Conservation (phyloP, 2,888 invertebrate genomes). For the Chymomyza amoena region DNA sequence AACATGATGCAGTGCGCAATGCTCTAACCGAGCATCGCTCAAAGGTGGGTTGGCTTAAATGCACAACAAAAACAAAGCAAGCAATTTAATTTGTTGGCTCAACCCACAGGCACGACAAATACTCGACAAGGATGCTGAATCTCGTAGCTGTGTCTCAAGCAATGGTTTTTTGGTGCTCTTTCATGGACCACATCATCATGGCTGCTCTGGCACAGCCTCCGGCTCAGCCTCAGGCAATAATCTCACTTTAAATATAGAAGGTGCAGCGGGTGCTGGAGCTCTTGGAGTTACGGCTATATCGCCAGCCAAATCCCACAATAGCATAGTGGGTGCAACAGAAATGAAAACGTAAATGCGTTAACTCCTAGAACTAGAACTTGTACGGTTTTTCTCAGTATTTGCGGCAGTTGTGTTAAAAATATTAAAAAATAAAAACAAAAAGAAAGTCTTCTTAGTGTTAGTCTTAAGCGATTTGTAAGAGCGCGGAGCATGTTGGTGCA, state of each 20-base stretch:
- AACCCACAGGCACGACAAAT: slow-evolving; percentile 75
- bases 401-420: slow-evolving; percentile 45
- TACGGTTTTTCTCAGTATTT: slow-evolving; percentile 51
- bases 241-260: slow-evolving; percentile 63
- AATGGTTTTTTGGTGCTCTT: slow-evolving; percentile 78
- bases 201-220: slow-evolving; percentile 45
- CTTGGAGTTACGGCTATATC: slow-evolving; percentile 56
- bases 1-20: slow-evolving; percentile 88
- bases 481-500: neutral
- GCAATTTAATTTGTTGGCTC: neutral
- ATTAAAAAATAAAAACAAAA: slow-evolving; percentile 9
- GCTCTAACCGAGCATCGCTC: slow-evolving; percentile 84
- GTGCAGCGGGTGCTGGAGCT: slow-evolving; percentile 30
- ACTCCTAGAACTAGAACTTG: slow-evolving; percentile 14
- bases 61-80: neutral
- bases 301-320: slow-evolving; percentile 72
- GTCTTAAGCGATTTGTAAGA: slow-evolving; percentile 15
- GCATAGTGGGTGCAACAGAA: slow-evolving; percentile 53
- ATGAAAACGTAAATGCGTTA: slow-evolving; percentile 58
- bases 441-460: slow-evolving; percentile 55
- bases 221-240: slow-evolving; percentile 56
- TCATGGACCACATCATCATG: slow-evolving; percentile 61
- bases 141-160: slow-evolving; percentile 75
- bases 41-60: slow-evolving; percentile 79
- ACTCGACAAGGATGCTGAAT: slow-evolving; percentile 77